These are phyloP conservation scores for Choristoneura rosaceana DNA, from an alignment of 2,888 invertebrate species.

Conservation along the genomic window DNA sequence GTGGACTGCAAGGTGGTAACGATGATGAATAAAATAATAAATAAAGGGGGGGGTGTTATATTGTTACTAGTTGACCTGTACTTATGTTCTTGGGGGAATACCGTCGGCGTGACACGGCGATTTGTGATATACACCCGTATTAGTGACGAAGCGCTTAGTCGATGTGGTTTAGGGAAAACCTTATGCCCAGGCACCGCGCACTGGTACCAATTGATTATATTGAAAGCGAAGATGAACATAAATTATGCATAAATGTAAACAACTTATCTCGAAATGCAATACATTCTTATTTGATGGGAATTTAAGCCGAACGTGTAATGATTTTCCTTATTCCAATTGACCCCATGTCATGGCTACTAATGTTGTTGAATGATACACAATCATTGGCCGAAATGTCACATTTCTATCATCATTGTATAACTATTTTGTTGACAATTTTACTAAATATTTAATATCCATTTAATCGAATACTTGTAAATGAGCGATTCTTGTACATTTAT, in stretches of 20 bases:
- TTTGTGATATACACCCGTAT: not conserved
- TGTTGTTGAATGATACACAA: no score
- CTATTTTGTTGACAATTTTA: no score
- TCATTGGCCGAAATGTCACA: no score
- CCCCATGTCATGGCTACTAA: not conserved
- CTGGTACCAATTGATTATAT: not conserved
- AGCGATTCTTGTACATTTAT: no score
- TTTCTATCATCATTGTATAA: no score
- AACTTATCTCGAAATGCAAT: not conserved
- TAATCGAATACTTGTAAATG: no score
- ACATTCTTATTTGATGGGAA: no score
- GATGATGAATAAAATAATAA: no score
- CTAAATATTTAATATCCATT: no score
- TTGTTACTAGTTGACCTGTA: not conserved
- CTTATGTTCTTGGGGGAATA: not conserved
- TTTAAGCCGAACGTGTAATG: not conserved
- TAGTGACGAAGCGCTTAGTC: not conserved
- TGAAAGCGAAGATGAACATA: not conserved
- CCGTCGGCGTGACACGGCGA: not conserved
- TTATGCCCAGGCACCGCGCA: not conserved
- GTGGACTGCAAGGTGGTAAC: no score
- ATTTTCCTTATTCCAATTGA: no score
- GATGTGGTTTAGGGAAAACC: conserved; percentile 1
- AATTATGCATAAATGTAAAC: not conserved
- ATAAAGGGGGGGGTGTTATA: no score